Base-by-base conservation (phyloP, 1,140 invertebrate species). In the Lutraria rhynchaena region DNA sequence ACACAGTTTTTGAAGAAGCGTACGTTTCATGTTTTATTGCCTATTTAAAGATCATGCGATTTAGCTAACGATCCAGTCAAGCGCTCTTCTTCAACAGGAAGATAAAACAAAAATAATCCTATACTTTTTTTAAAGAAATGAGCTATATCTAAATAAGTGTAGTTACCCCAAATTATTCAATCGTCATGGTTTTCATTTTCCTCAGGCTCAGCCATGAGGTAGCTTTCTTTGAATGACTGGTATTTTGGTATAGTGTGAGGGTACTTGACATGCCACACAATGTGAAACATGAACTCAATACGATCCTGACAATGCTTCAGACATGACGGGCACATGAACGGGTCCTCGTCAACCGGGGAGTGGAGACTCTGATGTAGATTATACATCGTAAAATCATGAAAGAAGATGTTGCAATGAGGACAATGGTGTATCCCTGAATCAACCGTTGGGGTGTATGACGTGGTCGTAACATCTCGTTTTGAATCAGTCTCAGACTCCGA, bases 161-260 rank as follows among this genome's bases (percentile, higher is more conserved):
- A 19, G 44, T 49, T 11, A 11, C 11, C 11, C 44, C 19, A 11
- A 49, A 9, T 11, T 49, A 13, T 46, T 67, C 24, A 67, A 31
- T 46, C 63, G n/a, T 31, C 63, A 49, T 67, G 46, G 5, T 67
- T 7, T 19, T 65, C 35, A 33, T 44, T 75, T n/a, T 75, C 73
- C 4, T 75, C 75, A 33, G 65, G 53, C 61, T 83, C 76, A 53
- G 83, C 58, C 29, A 83, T 86, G n/a, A 85, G 57, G 75, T 87
- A 87, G 81, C 81, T 88, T 73, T 90, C 89, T 73, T 86, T 88
- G 76, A 90, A 91, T 15, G 90, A 87, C 65, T 89, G 86, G 75
- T 91, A 91, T 82, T 90, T 90, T n/a, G 90, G 90, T 76, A 90
- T 90, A 31, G 90, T 91, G 87, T 91, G 87, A 3, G 90, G 90